Conservation (phyloP, 2,888 invertebrate species). For the Spisula subtruncata region DNA sequence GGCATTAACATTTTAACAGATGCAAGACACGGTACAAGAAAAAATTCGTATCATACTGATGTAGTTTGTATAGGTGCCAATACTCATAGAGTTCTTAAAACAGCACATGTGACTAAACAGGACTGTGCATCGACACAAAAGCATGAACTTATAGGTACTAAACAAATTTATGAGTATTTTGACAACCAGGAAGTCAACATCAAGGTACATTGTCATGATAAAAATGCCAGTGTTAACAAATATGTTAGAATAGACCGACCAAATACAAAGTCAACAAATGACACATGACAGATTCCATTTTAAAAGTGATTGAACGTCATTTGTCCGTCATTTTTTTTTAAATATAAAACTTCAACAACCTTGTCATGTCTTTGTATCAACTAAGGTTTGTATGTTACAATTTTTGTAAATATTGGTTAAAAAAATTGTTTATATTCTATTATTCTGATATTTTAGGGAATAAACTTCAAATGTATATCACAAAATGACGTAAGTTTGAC, state of each 20-base stretch:
- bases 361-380: constrained; percentile 44
- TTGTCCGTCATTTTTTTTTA: constrained; percentile 50
- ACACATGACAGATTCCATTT: constrained; percentile 45
- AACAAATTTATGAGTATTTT: constrained; percentile 55
- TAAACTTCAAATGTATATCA: constrained; percentile 41
- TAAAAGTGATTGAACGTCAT: constrained; percentile 45
- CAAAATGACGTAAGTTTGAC: constrained; percentile 37
- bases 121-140: constrained; percentile 46
- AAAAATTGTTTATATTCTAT: constrained; percentile 49
- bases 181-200: constrained; percentile 41
- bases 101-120: constrained; percentile 25
- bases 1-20: constrained; percentile 48
- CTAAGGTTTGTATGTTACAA: constrained; percentile 30
- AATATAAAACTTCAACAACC: constrained; percentile 40
- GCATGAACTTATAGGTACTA: constrained; percentile 53
- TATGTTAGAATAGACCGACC: constrained; percentile 31
- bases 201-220: constrained; percentile 56
- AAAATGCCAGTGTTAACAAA: constrained; percentile 54
- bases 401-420: constrained; percentile 9
- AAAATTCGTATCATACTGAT: constrained; percentile 49
- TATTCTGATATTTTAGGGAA: constrained; percentile 43
- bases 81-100: constrained; percentile 50
- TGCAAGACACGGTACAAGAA: constrained; percentile 53
- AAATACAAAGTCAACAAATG: constrained; percentile 36
- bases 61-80: constrained; percentile 45